phyloP scores from a whole-genome alignment of 2,888 invertebrate genomes.

The Calameuta idolon region DNA sequence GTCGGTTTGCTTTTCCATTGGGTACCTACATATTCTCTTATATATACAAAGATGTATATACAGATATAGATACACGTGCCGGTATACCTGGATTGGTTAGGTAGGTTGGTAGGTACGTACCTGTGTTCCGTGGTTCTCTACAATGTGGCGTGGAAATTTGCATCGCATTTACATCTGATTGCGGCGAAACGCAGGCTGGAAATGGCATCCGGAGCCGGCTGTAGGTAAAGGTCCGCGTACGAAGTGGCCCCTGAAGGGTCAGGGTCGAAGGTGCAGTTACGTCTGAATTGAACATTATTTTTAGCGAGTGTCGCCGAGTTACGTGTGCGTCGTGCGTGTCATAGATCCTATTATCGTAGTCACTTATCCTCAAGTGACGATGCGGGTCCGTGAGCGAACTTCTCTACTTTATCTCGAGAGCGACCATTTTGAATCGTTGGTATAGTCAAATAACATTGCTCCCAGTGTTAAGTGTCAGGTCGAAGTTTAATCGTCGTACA shows the following conservation, averaged over 20 bases:
- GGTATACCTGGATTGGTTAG: not conserved
- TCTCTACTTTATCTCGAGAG: not conserved
- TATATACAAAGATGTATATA: not conserved
- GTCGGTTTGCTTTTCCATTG: not conserved
- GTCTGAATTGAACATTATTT: slow-evolving; percentile 54
- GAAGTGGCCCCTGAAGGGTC: slow-evolving; percentile 33
- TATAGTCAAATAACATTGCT: not conserved
- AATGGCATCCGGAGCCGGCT: slow-evolving; percentile 35
- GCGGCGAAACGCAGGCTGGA: slow-evolving; percentile 45
- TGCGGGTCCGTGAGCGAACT: slow-evolving; percentile 31
- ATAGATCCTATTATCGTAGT: slow-evolving; percentile 54
- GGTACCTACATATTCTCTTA: not conserved
- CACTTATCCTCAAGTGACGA: slow-evolving; percentile 49
- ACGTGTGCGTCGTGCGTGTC: slow-evolving; percentile 37
- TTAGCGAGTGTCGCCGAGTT: slow-evolving; percentile 47
- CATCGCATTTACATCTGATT: slow-evolving; percentile 60
- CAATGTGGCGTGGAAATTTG: slow-evolving; percentile 45
- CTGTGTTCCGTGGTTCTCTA: not conserved
- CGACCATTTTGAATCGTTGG: not conserved
- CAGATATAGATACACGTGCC: not conserved
- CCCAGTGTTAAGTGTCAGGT: not conserved
- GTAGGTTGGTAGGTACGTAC: slow-evolving; percentile 3
- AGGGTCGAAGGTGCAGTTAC: slow-evolving; percentile 49
- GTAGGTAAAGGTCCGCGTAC: slow-evolving; percentile 2
- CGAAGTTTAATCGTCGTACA: not conserved